Percentiles rank a stretch among this genome's conserved stretches.
Conservation (phyloP, 2,113 vertebrate species). For the Suncus etruscus region DNA sequence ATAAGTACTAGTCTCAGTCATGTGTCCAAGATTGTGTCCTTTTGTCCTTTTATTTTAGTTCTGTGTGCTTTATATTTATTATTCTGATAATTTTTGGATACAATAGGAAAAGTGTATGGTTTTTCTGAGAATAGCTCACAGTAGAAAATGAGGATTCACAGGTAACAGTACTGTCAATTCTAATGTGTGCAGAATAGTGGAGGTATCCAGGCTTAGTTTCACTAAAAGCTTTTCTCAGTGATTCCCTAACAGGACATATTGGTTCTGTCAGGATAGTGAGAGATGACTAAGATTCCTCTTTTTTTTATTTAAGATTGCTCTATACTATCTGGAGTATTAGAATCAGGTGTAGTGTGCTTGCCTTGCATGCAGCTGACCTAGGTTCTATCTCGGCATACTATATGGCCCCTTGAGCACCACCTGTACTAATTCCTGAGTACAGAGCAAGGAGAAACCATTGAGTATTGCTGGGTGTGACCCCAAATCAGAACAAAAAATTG, state of each 20-base stretch:
- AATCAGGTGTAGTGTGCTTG: too few species aligned
- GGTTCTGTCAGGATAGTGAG: conserved; percentile 75
- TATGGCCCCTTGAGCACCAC: too few species aligned
- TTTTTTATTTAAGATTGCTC: conserved; percentile 69
- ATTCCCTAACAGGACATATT: conserved; percentile 82
- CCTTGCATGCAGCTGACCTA: too few species aligned
- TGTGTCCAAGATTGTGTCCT: neutral
- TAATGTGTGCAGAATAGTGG: conserved; percentile 78
- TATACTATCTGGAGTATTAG: neutral
- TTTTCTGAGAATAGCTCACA: neutral
- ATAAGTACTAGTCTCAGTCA: neutral
- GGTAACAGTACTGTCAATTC: conserved; percentile 80
- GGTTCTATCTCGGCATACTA: too few species aligned
- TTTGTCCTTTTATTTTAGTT: neutral
- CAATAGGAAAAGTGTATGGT: conserved; percentile 6
- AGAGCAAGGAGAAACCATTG: too few species aligned
- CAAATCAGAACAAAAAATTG: too few species aligned
- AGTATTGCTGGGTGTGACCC: too few species aligned
- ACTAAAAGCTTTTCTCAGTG: conserved; percentile 83
- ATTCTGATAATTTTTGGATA: neutral
- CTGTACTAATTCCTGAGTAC: too few species aligned
- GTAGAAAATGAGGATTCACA: conserved; percentile 57
- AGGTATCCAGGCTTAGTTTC: conserved; percentile 75
- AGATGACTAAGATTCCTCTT: conserved; percentile 72
- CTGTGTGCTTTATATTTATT: conserved; percentile 22